phyloP scores from a whole-genome alignment of 2,888 invertebrate genomes.

The Drosophila birchii region DNA sequence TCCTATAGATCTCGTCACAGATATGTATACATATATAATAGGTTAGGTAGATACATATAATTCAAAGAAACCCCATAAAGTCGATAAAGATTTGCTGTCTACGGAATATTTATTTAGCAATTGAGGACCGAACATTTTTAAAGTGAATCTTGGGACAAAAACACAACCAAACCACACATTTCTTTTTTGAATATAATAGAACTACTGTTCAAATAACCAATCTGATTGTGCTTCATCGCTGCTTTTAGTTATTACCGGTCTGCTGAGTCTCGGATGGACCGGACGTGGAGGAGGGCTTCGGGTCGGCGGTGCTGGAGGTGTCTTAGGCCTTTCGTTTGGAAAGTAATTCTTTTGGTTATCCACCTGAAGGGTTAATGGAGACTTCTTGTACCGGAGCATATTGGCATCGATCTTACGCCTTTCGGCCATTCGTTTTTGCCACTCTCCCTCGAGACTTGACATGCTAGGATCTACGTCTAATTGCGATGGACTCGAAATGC shows the following conservation, averaged over 20 bases:
- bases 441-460: not conserved
- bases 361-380: slow-evolving; percentile 17
- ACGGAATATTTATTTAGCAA: not conserved
- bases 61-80: not conserved
- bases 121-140: not conserved
- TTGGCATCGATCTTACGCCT: slow-evolving; percentile 10
- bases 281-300: not conserved
- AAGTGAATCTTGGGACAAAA: not conserved
- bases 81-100: not conserved
- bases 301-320: not conserved
- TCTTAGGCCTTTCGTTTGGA: not conserved
- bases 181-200: not conserved
- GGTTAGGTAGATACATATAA: too few relatives aligned
- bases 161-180: not conserved
- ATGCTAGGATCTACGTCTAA: not conserved
- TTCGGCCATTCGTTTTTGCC: slow-evolving; percentile 3
- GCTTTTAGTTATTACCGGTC: not conserved
- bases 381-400: slow-evolving; percentile 19
- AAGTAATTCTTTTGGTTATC: slow-evolving; percentile 10
- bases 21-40: too few relatives aligned
- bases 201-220: slow-evolving; percentile 25
- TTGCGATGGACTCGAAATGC: not conserved
- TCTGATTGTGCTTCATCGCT: not conserved
- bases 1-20: not conserved
- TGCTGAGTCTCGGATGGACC: not conserved